phyloP scores from a whole-genome alignment of 2,113 vertebrate species.

The Melospiza melodia region DNA sequence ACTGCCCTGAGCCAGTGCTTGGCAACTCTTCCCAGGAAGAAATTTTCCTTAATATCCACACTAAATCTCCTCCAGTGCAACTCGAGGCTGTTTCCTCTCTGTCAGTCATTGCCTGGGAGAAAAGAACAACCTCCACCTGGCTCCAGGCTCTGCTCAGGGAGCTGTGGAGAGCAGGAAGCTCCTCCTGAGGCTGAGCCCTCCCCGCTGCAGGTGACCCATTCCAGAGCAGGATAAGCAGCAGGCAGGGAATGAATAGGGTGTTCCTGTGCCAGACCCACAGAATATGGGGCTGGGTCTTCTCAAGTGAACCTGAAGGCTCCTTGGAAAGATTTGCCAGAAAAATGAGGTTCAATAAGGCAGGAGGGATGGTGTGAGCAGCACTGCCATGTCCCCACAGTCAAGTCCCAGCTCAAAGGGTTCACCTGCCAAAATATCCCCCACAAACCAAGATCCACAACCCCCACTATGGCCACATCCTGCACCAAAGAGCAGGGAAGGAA shows the following conservation, averaged over 20 bases:
- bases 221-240: fast-evolving
- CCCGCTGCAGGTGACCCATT: background rate
- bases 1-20: background rate
- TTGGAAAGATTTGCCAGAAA: background rate
- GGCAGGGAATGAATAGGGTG: background rate
- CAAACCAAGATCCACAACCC: background rate
- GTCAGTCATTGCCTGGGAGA: background rate
- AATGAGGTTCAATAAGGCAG: background rate
- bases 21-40: background rate
- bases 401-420: background rate
- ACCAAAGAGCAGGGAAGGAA: background rate
- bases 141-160: background rate
- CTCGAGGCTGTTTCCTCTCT: background rate
- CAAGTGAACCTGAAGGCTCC: background rate
- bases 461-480: background rate
- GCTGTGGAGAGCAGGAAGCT: background rate
- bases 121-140: background rate
- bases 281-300: fast-evolving
- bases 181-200: background rate
- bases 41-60: background rate
- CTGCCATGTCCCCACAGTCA: fast-evolving
- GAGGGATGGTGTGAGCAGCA: background rate
- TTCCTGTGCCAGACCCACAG: background rate
- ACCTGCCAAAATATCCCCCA: background rate
- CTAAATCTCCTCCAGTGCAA: background rate